Evolutionary conservation across 2,113 vertebrate species (phyloP).

Genomic region (Amblyopsis rosae): DNA sequence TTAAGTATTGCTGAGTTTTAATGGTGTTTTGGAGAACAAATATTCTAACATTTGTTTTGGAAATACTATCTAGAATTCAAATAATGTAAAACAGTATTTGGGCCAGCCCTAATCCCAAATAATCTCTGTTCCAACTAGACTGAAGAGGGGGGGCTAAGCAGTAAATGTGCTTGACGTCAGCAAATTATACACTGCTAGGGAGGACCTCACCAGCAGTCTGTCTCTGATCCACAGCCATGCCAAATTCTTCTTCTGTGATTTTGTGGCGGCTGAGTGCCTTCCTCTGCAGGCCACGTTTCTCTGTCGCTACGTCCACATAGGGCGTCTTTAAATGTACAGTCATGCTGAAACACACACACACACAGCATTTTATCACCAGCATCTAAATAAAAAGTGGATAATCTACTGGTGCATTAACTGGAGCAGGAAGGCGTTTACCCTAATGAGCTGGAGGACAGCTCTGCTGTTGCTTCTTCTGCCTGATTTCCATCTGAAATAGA

Average conservation of each 20-base stretch:
- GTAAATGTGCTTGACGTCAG: too few species aligned
- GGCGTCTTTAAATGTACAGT: constrained; percentile 68
- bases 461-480: constrained; percentile 1
- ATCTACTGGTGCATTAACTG: neutral
- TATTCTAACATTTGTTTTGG: too few species aligned
- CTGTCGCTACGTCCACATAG: constrained; percentile 39
- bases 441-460: constrained; percentile 42
- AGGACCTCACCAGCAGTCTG: constrained; percentile 33
- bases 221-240: constrained; percentile 58
- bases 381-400: neutral
- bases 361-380: neutral
- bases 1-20: too few species aligned
- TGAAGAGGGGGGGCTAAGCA: neutral
- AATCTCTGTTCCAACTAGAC: neutral
- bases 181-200: neutral
- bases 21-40: too few species aligned
- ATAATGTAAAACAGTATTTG: too few species aligned
- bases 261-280: constrained; percentile 45
- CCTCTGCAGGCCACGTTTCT: constrained; percentile 59
- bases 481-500: constrained; percentile 42
- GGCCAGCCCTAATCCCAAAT: neutral
- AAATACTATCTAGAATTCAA: too few species aligned
- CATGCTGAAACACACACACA: too few species aligned
- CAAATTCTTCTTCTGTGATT: constrained; percentile 68
- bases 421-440: constrained; percentile 37